Conservation (phyloP, 2,113 vertebrate genomes). For the Lonchura striata region DNA sequence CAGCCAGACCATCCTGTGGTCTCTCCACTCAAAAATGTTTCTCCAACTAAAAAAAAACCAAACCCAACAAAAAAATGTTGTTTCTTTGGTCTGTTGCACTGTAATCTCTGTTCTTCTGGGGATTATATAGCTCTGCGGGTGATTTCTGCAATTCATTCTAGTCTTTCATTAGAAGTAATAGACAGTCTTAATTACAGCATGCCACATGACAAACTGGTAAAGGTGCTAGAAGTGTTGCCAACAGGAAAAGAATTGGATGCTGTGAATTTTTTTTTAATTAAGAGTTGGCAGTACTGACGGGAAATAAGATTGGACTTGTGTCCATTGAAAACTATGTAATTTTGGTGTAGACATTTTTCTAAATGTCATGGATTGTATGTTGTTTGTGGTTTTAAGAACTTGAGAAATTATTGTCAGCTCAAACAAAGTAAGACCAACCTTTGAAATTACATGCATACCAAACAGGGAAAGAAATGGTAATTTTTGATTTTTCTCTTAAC, state of each 20-base stretch:
- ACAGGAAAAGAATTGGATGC: conserved; percentile 63
- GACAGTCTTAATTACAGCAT: conserved; percentile 63
- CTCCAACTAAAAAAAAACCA: not conserved
- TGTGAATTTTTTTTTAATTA: conserved; percentile 67
- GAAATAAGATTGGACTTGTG: conserved; percentile 42
- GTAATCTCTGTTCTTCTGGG: conserved; percentile 42
- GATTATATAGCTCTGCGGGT: conserved; percentile 46
- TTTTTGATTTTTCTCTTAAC: not conserved
- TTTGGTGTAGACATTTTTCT: conserved; percentile 30
- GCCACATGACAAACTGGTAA: conserved; percentile 66
- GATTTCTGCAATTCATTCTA: conserved; percentile 61
- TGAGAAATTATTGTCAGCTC: conserved; percentile 7
- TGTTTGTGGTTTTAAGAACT: not conserved
- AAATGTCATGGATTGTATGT: not conserved
- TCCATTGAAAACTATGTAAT: conserved; percentile 37
- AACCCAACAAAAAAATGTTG: not conserved
- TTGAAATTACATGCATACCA: not conserved
- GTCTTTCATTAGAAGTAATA: conserved; percentile 68
- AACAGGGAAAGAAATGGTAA: not conserved
- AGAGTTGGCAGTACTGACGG: conserved; percentile 43
- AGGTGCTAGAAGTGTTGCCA: conserved; percentile 66
- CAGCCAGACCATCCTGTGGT: not conserved
- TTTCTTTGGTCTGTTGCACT: conserved; percentile 44
- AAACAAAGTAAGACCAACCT: not conserved
- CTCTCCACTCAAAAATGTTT: conserved; percentile 1